These are phyloP conservation scores for Xenentodon cancila DNA, from an alignment of 2,797 vertebrate species.

Conservation along the genomic window DNA sequence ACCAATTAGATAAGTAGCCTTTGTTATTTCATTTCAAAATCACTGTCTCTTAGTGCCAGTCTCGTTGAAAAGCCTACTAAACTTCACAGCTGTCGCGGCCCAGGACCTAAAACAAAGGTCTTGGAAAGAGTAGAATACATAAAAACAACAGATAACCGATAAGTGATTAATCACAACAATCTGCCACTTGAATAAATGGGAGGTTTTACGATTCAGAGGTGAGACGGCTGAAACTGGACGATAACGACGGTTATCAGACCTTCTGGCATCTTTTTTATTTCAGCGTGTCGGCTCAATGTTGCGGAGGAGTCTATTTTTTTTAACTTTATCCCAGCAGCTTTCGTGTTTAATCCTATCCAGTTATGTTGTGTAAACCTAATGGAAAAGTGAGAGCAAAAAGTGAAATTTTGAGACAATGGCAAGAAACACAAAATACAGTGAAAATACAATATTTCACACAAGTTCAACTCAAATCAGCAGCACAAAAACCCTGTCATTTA, in stretches of 20 bases:
- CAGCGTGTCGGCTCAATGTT: too few relatives aligned
- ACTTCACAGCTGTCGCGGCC: conserved; percentile 14
- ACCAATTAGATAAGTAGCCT: conserved; percentile 86
- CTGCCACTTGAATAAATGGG: conserved; percentile 6
- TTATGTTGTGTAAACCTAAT: too few relatives aligned
- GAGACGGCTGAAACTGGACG: conserved; percentile 13
- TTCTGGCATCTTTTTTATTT: too few relatives aligned
- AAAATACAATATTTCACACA: too few relatives aligned
- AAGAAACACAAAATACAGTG: too few relatives aligned
- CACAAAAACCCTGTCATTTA: background rate
- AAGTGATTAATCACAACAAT: background rate
- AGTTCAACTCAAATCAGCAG: background rate
- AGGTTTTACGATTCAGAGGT: conserved; percentile 24
- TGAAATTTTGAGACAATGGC: too few relatives aligned
- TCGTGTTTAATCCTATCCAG: too few relatives aligned
- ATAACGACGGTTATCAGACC: background rate
- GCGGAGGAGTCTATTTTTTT: too few relatives aligned
- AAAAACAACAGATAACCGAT: too few relatives aligned
- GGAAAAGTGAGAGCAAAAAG: too few relatives aligned
- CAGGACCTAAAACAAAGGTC: background rate
- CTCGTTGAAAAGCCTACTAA: conserved; percentile 47
- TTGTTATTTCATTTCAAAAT: conserved; percentile 83
- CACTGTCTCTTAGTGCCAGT: conserved; percentile 79
- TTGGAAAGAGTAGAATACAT: too few relatives aligned
- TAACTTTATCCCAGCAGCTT: too few relatives aligned